Percentiles rank a stretch among this genome's conserved stretches.
Evolutionary conservation across 2,797 vertebrate species (phyloP).

Genomic region (Coilia nasus): DNA sequence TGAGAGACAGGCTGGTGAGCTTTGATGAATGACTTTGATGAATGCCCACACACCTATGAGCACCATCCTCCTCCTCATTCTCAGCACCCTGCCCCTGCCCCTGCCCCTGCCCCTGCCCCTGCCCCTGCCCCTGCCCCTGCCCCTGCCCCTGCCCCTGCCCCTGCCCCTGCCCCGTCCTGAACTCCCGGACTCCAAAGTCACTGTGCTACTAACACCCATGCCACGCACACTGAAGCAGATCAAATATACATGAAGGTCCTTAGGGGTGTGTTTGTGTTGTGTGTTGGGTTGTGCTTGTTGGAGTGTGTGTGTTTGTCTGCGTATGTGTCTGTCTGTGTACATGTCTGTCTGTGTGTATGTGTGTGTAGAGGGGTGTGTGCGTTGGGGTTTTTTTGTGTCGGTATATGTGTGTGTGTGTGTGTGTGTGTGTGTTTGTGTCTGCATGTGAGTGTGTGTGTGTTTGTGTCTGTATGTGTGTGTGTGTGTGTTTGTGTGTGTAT

Average conservation of each 20-base stretch:
- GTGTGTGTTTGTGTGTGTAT: too few species aligned
- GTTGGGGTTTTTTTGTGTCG: too few species aligned
- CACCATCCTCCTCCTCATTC: background rate
- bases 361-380: too few species aligned
- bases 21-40: conserved; percentile 9
- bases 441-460: too few species aligned
- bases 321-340: too few species aligned
- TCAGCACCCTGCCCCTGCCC: background rate
- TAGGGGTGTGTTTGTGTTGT: background rate
- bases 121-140: background rate
- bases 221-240: background rate
- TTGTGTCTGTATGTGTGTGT: too few species aligned
- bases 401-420: background rate
- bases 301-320: too few species aligned
- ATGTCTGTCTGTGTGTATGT: too few species aligned
- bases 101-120: too few species aligned
- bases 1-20: conserved; percentile 29
- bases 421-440: background rate
- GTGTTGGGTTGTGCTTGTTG: too few species aligned
- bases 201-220: background rate
- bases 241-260: background rate
- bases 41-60: background rate
- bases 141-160: background rate
- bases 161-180: background rate
- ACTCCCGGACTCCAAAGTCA: too few species aligned